These are phyloP conservation scores for Sarcophaga caerulescens DNA, from an alignment of 2,888 invertebrate genomes.

Conservation along the genomic window DNA sequence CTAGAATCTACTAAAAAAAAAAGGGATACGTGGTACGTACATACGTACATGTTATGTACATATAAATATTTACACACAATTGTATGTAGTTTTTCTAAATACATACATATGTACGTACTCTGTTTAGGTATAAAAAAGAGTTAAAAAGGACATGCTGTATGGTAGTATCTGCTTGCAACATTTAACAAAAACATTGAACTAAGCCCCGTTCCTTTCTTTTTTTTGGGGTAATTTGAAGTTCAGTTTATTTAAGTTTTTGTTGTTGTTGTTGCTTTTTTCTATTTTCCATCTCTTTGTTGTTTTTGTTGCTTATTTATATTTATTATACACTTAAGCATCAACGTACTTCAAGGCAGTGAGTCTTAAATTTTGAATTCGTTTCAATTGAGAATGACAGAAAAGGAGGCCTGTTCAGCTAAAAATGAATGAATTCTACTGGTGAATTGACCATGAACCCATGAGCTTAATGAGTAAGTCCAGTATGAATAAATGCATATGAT, in stretches of 20 bases:
- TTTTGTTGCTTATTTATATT: conserved; percentile 21
- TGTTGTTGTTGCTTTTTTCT: conserved; percentile 7
- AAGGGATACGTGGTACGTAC: not conserved
- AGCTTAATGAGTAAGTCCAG: too few relatives aligned
- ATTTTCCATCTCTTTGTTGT: not conserved
- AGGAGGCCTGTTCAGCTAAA: too few relatives aligned
- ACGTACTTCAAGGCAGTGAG: conserved; percentile 18
- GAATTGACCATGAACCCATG: too few relatives aligned
- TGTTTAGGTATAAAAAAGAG: not conserved
- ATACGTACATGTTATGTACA: not conserved
- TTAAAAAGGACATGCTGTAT: not conserved
- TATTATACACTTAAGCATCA: conserved; percentile 40
- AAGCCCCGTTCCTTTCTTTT: conserved; percentile 54
- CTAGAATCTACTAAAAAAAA: not conserved
- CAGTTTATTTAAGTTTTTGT: conserved; percentile 24
- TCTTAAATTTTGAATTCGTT: conserved; percentile 1
- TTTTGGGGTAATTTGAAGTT: conserved; percentile 26
- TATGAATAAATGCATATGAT: too few relatives aligned
- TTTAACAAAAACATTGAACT: conserved; percentile 52
- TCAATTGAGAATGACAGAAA: too few relatives aligned
- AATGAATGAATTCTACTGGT: too few relatives aligned
- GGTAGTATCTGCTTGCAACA: not conserved
- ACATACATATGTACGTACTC: not conserved
- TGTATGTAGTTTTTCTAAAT: too few relatives aligned
- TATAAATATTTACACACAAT: not conserved